phyloP scores from a whole-genome alignment of 2,113 vertebrate species.

The Baryphthengus martii region DNA sequence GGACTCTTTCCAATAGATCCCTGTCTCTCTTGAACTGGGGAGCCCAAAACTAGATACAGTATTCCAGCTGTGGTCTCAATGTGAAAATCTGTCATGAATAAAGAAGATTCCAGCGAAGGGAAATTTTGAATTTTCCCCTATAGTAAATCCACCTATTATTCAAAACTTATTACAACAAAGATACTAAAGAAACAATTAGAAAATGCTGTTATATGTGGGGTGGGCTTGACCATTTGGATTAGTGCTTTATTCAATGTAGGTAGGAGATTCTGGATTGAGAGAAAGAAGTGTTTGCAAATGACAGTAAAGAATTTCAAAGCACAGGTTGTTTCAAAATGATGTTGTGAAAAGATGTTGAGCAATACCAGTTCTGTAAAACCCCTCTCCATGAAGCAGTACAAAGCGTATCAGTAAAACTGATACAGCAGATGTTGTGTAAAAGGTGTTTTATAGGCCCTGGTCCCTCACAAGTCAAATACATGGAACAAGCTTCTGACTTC shows the following conservation, averaged over 20 bases:
- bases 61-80: too few species aligned
- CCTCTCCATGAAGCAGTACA: neutral
- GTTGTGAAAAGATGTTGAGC: neutral
- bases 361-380: neutral
- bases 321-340: neutral
- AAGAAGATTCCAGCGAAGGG: neutral
- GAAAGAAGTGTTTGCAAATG: neutral
- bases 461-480: neutral
- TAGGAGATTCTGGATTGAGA: neutral
- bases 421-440: neutral
- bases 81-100: neutral
- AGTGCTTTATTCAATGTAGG: neutral
- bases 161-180: neutral
- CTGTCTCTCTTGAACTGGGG: too few species aligned
- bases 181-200: neutral
- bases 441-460: neutral
- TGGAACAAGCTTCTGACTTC: neutral
- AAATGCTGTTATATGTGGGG: neutral
- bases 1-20: too few species aligned
- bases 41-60: too few species aligned
- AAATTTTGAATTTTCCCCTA: neutral
- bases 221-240: neutral
- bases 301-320: neutral
- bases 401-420: neutral
- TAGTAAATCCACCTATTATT: neutral